phyloP scores from a whole-genome alignment of 2,888 invertebrate species.

The Parascotia fuliginaria region DNA sequence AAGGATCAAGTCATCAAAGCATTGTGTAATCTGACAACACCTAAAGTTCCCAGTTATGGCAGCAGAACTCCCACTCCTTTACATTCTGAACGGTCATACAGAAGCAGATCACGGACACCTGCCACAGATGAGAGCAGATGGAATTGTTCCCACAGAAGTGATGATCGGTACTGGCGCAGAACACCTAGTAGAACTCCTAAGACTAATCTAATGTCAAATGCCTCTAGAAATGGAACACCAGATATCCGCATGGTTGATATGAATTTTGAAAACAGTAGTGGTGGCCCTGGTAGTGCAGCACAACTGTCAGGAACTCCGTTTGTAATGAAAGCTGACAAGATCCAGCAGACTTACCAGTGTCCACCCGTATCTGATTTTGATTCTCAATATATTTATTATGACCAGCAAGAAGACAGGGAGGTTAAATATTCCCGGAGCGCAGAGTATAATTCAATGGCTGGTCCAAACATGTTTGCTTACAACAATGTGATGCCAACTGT shows the following conservation, averaged over 20 bases:
- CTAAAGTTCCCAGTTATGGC: slow-evolving; percentile 69
- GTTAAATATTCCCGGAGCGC: slow-evolving; percentile 77
- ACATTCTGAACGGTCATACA: slow-evolving; percentile 73
- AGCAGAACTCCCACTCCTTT: slow-evolving; percentile 75
- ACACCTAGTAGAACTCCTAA: slow-evolving; percentile 70
- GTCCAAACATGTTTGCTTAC: slow-evolving; percentile 44
- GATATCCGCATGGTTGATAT: slow-evolving; percentile 68
- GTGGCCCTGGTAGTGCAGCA: slow-evolving; percentile 48
- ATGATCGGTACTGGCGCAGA: slow-evolving; percentile 75
- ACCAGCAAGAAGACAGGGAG: slow-evolving; percentile 73
- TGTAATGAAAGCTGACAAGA: slow-evolving; percentile 68
- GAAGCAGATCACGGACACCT: slow-evolving; percentile 74
- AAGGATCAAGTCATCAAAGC: slow-evolving; percentile 95
- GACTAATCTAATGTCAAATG: slow-evolving; percentile 55
- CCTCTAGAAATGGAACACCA: slow-evolving; percentile 65
- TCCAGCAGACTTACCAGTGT: slow-evolving; percentile 60
- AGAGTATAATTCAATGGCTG: slow-evolving; percentile 69
- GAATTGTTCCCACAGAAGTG: slow-evolving; percentile 60
- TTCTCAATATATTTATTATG: slow-evolving; percentile 68
- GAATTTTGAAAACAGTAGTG: slow-evolving; percentile 62
- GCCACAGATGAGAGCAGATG: slow-evolving; percentile 71
- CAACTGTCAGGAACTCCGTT: slow-evolving; percentile 59
- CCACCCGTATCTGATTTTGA: slow-evolving; percentile 63
- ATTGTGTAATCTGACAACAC: slow-evolving; percentile 83
- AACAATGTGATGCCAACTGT: slow-evolving; percentile 52